Evolutionary conservation across 2,888 invertebrate species (phyloP), one percentile per base, ranked within the genome.

Genomic region (Lysandra bellargus): DNA sequence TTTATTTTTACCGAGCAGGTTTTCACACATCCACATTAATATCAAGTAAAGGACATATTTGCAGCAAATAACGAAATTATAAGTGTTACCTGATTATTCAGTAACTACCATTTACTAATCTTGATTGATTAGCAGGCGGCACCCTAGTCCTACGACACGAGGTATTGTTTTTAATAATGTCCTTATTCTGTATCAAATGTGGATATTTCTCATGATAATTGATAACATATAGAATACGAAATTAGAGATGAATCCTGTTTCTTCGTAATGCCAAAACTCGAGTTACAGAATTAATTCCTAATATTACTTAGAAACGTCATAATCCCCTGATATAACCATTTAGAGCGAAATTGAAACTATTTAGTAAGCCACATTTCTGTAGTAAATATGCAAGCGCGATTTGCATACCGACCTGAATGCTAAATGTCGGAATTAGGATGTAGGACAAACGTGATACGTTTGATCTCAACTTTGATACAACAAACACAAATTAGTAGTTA

Each of bases 301-400:
- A 5, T 57, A 57, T 4, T 57, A 57, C 7, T 5, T 9, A 9
- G 64, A 30, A 64, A 64, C 64, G 30, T 64, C 30, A 64, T 64
- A 64, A 64, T 64, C 12, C 23, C 9, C 30, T 30, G 4, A 64
- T 64, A 12, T 64, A 12, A 64, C 30, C 64, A 30, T 64, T 64
- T 64, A 64, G 23, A 30, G 23, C 9, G 30, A 64, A 64, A 64
- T 64, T 30, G 64, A 64, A 64, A 64, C 64, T 64, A 64, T 64
- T 64, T 64, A 57, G 57, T 17, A 64, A 64, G 30, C 30, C 9
- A 64, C 23, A 64, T 12, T 64, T 64, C 64, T 4, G 9, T 64
- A 12, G 64, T 64, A 64, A 64, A 64, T 64, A 64, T 64, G 30
- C 64, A 64, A 64, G 64, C 30, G 64, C 4, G 12, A 30, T 64